Base-by-base conservation (phyloP, 2,888 invertebrate species). In the Eristalinus aeneus region DNA sequence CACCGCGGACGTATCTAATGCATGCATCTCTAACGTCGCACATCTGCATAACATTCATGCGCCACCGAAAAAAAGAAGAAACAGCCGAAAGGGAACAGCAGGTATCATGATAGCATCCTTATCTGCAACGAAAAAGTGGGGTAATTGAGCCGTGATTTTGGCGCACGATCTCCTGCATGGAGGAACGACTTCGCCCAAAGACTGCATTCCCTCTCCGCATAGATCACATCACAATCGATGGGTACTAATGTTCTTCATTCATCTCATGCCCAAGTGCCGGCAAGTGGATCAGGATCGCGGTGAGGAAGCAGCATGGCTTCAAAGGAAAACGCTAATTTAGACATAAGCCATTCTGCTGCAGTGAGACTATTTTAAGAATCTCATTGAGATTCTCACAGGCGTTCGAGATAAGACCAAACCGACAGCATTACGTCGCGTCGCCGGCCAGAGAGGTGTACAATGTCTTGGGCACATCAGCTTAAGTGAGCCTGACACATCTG, bases 241-340 rank as follows among this genome's bases (percentile, higher is more conserved):
- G 72, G 67, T 74, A 61, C 56, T 83, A 39, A 53, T 34, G 36
- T 72, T 60, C 32, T 5, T 12, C 12, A 23, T 63, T 53, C 20
- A 36, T 3, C 39, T 61, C 65, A 72, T 77, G 64, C 60, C 53
- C 39, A 22, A 67, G 34, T 56, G 46, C 46, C 39, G 56, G 64
- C 54, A 36, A 53, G 10, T 16, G 27, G 27, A 27, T 27, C 27
- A n/a, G 1, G 22, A 46, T 63, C 6, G 16, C 54, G 16, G 2
- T 54, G 16, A 11, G 16, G 20, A 54, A 16, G 20, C 20, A 60
- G 39, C 39, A 5, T 63, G 5, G 64, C 69, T 68, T 76, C 63
- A 85, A 65, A 85, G 85, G 85, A 81, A 85, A 85, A 77, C 81
- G 60, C 60, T 85, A 68, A 77, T 85, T 85, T 85, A 77, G 79